Evolutionary conservation across 2,888 invertebrate genomes (phyloP), one percentile per base, ranked within the genome.

Genomic region (Drosophila antonietae): DNA sequence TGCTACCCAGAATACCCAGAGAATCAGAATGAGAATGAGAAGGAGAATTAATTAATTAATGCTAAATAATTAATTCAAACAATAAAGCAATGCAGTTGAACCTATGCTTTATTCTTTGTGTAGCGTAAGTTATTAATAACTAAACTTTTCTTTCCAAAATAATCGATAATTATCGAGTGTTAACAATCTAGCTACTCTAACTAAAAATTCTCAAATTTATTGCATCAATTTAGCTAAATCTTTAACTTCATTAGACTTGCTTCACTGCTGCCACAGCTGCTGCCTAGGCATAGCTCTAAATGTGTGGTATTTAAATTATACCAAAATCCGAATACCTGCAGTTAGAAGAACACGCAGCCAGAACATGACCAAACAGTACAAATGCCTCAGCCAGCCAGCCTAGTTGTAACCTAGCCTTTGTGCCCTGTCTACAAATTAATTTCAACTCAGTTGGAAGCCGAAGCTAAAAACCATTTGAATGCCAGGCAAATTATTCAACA

Each of bases 381-480:
- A 37, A 55, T 12, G 35, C 12, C 6, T 49, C 51, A 23, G 14
- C 6, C 28, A 28, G 28, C 28, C 5, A 28, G 28, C 43, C 8
- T n/a, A 14, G 43, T 44, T 47, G 68, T 41, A 39, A n/a, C 14
- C 18, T 53, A 33, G 58, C 6, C 44, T 49, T 64, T 66, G 49
- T 68, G 60, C 65, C 75, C 73, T 66, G 58, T 72, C 75, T 63
- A 56, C 67, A 69, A 78, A 81, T 86, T 83, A 83, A 89, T 89
- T 87, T 87, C 74, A 89, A 78, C 80, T 55, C 41, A 41, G 55
- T 55, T 73, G 80, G 79, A 81, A 72, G 68, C 64, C 68, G 28
- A 10, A 28, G 51, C 70, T 51, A 58, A 68, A 67, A 68, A 64
- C 44, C 85, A 84, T 84, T 79, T 69, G 64, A 79, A 81, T 84